Percentiles rank a stretch among this genome's conserved stretches.
Conservation (phyloP, 2,888 invertebrate genomes). For the Drosophila sordidula region DNA sequence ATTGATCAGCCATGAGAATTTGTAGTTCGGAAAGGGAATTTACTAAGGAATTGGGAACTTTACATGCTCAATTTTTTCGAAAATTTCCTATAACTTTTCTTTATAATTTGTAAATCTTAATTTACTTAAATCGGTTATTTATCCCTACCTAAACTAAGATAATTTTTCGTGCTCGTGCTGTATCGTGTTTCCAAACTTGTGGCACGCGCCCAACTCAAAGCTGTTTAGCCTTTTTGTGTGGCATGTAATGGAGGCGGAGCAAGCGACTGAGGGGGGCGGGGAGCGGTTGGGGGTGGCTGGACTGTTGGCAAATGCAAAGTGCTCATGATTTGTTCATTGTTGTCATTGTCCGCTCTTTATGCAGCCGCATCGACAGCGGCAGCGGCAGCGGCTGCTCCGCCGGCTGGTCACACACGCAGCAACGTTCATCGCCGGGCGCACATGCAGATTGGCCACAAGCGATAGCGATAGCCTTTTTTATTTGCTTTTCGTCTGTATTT, state of each 20-base stretch:
- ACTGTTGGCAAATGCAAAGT: conserved; percentile 62
- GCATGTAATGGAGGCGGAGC: conserved; percentile 21
- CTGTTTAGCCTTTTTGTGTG: conserved; percentile 63
- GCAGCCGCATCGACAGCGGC: conserved; percentile 6
- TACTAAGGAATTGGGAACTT: not conserved
- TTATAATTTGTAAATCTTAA: too few relatives aligned
- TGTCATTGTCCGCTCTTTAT: conserved; percentile 67
- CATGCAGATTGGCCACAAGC: conserved; percentile 78
- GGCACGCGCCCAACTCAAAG: conserved; percentile 46
- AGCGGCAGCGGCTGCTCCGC: conserved; percentile 19
- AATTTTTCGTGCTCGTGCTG: conserved; percentile 9
- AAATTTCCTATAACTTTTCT: too few relatives aligned
- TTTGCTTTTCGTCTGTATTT: conserved; percentile 49
- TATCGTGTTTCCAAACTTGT: conserved; percentile 10
- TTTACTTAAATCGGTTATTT: too few relatives aligned
- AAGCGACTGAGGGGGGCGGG: not conserved
- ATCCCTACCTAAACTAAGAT: not conserved
- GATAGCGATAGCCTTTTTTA: conserved; percentile 79
- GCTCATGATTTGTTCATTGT: conserved; percentile 80
- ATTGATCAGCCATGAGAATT: not conserved
- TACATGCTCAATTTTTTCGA: too few relatives aligned
- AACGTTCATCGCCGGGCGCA: conserved; percentile 39
- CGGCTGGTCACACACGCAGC: conserved; percentile 45
- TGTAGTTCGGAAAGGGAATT: not conserved
- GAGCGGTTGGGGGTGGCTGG: conserved; percentile 7